Evolutionary conservation across 2,797 vertebrate species (phyloP).

Genomic region (Sebastes oblongus): DNA sequence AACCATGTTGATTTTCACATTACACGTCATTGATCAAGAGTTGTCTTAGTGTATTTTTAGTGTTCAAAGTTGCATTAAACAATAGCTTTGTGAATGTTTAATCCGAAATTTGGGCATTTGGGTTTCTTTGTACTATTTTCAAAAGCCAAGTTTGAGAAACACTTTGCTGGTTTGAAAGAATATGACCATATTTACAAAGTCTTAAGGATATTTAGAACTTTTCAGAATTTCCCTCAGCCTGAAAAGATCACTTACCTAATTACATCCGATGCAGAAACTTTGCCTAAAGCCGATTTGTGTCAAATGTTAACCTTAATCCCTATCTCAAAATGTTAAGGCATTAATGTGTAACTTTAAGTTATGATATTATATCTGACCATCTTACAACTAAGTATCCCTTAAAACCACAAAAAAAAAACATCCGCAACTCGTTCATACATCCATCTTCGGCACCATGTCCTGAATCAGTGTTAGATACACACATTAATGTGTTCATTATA

Average conservation of each 20-base stretch:
- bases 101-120: neutral
- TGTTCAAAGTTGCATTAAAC: neutral
- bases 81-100: neutral
- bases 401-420: conserved; percentile 37
- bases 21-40: neutral
- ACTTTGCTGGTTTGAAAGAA: conserved; percentile 14
- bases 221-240: neutral
- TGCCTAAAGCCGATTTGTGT: neutral
- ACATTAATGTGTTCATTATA: neutral
- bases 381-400: conserved; percentile 28
- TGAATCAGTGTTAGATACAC: conserved; percentile 29
- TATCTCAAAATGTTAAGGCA: conserved; percentile 19
- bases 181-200: conserved; percentile 2
- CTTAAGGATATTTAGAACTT: neutral
- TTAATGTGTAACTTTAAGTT: neutral
- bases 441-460: conserved; percentile 27
- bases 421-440: neutral
- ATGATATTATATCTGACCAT: conserved; percentile 1
- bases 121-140: neutral
- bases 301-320: neutral
- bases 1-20: neutral
- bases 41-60: neutral
- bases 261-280: neutral
- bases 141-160: neutral
- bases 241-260: neutral